phyloP scores from a whole-genome alignment of 1,140 invertebrate genomes.

The Agrypnia vestita region DNA sequence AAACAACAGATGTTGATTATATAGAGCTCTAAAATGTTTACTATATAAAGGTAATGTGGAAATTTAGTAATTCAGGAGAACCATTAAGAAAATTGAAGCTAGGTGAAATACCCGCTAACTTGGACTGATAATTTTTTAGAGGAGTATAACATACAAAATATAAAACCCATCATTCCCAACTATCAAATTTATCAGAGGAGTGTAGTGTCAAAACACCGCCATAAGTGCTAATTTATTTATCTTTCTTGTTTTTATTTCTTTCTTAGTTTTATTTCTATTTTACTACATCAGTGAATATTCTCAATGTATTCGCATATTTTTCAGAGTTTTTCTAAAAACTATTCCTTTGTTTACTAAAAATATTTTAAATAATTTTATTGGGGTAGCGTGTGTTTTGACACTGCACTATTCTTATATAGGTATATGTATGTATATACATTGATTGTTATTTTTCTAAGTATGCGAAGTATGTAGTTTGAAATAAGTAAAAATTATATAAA shows the following conservation, averaged over 20 bases:
- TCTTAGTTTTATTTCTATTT: not conserved
- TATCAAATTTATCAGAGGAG: constrained; percentile 4
- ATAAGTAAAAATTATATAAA: constrained; percentile 42
- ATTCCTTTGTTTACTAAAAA: constrained; percentile 7
- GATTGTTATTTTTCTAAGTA: constrained; percentile 45
- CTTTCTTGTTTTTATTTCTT: not conserved
- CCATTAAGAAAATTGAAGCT: too few relatives aligned
- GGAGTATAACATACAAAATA: not conserved
- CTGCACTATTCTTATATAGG: constrained; percentile 8
- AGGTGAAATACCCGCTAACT: too few relatives aligned
- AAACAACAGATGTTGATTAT: not conserved
- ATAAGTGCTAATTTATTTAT: not conserved
- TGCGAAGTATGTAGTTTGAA: constrained; percentile 24
- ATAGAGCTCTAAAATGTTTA: not conserved
- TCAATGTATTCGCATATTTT: not conserved
- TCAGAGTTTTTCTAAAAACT: not conserved
- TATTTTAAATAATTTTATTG: constrained; percentile 4
- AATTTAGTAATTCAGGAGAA: not conserved
- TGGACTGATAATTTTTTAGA: too few relatives aligned
- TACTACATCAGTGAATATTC: not conserved
- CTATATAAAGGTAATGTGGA: not conserved
- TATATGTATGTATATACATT: constrained; percentile 43
- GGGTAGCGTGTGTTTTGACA: constrained; percentile 29
- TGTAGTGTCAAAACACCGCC: constrained; percentile 13
- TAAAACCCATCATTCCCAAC: not conserved